Conservation (phyloP, 2,113 vertebrate species). For the Pionites leucogaster region DNA sequence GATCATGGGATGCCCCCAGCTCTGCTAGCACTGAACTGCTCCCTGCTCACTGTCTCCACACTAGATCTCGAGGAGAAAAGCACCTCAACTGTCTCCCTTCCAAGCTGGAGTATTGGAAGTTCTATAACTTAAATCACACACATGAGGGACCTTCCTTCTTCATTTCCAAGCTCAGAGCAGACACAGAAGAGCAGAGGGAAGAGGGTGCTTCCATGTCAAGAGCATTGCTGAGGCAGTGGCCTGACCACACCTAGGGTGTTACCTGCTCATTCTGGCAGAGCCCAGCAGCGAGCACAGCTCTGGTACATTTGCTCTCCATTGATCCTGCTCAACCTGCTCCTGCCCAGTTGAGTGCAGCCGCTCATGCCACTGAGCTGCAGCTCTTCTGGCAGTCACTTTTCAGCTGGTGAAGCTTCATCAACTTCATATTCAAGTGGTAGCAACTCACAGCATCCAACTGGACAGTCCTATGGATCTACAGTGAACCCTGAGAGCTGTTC, state of each 20-base stretch:
- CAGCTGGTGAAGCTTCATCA: neutral
- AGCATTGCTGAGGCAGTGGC: neutral
- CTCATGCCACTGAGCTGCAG: neutral
- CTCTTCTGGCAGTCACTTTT: neutral
- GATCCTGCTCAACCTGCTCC: slow-evolving; percentile 38
- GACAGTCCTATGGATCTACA: neutral
- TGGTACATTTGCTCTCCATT: neutral
- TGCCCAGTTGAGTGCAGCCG: neutral
- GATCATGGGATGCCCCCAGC: neutral
- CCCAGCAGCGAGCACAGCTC: neutral
- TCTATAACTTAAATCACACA: neutral
- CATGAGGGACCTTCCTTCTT: neutral
- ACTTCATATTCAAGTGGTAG: neutral
- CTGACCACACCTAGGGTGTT: slow-evolving; percentile 26
- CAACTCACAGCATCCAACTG: neutral
- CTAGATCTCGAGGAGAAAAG: neutral
- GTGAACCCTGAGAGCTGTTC: neutral
- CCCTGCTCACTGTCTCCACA: neutral
- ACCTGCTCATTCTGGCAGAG: neutral
- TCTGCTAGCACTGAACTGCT: neutral
- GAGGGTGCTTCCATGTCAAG: neutral
- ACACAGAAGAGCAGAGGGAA: rapidly evolving
- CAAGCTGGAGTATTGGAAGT: neutral
- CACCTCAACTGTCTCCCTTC: neutral
- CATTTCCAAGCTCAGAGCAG: rapidly evolving